phyloP scores from a whole-genome alignment of 2,797 vertebrate species.

The Propithecus perrieri region DNA sequence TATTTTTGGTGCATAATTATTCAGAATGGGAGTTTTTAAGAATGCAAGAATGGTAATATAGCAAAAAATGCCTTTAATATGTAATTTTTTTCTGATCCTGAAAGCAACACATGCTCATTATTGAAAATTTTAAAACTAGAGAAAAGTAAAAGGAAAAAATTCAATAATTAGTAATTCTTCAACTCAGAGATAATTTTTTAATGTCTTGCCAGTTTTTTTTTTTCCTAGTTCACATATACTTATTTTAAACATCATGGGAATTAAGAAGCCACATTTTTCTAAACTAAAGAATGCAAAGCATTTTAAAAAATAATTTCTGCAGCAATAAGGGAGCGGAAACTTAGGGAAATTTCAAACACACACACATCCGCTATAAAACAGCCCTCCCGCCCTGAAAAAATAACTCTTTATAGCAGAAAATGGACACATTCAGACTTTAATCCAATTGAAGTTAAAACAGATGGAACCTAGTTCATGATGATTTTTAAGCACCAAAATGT shows the following conservation, averaged over 20 bases:
- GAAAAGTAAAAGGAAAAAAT: background rate
- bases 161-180: background rate
- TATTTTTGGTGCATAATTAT: conserved; percentile 31
- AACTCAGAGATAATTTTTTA: background rate
- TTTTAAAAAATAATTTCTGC: background rate
- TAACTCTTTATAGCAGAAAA: background rate
- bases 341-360: background rate
- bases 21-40: conserved; percentile 12
- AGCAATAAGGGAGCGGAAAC: background rate
- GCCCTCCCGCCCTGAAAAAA: background rate
- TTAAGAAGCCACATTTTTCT: conserved; percentile 21
- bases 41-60: background rate
- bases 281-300: conserved; percentile 19
- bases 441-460: conserved; percentile 19
- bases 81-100: background rate
- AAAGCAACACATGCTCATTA: background rate
- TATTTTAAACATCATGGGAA: conserved; percentile 21
- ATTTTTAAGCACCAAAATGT: background rate
- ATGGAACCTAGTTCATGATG: background rate
- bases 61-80: background rate
- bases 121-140: conserved; percentile 38
- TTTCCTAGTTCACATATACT: background rate
- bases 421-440: background rate
- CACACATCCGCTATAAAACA: background rate
- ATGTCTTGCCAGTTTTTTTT: background rate